Percentiles rank a stretch among this genome's conserved stretches.
phyloP scores from a whole-genome alignment of 2,888 invertebrate genomes.

The Lasioglossum oenotherae region DNA sequence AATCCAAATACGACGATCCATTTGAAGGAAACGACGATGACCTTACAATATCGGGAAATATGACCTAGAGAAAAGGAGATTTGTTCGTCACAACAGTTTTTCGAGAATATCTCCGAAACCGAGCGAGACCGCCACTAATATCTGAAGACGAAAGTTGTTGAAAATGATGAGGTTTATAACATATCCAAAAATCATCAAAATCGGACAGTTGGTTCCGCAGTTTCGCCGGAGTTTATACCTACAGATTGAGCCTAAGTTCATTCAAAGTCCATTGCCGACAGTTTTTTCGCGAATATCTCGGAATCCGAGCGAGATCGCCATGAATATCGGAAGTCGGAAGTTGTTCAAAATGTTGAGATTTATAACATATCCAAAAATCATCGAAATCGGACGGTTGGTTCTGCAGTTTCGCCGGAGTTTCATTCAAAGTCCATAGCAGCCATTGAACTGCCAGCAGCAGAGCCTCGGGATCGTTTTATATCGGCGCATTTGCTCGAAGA shows the following conservation, averaged over 20 bases:
- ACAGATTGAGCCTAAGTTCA: too few relatives aligned
- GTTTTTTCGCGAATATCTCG: not conserved
- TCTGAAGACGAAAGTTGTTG: not conserved
- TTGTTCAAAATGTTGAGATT: not conserved
- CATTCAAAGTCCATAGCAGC: constrained; percentile 11
- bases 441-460: constrained; percentile 1
- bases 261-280: too few relatives aligned
- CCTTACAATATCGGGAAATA: too few relatives aligned
- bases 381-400: too few relatives aligned
- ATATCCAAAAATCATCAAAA: not conserved
- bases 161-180: not conserved
- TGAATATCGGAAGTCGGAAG: not conserved
- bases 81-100: too few relatives aligned
- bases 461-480: constrained; percentile 13
- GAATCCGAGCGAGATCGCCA: not conserved
- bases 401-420: not conserved
- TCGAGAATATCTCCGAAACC: not conserved
- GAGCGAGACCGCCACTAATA: not conserved
- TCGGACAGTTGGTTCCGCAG: too few relatives aligned
- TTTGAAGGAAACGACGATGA: too few relatives aligned
- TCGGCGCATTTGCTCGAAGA: constrained; percentile 24
- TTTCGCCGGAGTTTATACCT: too few relatives aligned
- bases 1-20: too few relatives aligned
- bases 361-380: not conserved
- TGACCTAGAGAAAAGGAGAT: too few relatives aligned